Base-by-base conservation (phyloP, 2,888 invertebrate genomes). In the Xylota sylvarum region DNA sequence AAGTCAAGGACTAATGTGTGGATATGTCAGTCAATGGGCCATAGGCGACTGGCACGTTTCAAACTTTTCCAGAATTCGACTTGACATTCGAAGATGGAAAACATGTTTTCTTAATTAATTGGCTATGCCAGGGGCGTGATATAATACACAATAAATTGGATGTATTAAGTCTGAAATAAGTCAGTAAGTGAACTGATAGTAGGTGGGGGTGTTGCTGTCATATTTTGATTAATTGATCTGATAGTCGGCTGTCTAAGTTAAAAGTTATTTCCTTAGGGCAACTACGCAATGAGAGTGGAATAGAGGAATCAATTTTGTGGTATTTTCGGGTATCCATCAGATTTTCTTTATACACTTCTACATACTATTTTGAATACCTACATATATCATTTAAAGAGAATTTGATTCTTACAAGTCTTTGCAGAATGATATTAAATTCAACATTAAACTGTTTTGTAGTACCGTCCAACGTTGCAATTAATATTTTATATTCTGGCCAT, bases 41-140 rank as follows among this genome's bases (percentile, higher is more conserved):
- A n/a, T 4, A 9, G 60, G 64, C 12, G 14, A 48, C 17, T 50
- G 50, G n/a, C 65, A 50, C 35, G 35, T 65, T 65, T 65, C 50
- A 65, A 23, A 43, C n/a, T 46, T 62, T 30, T 62, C 35, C 58
- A 30, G 10, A 37, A 58, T 7, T 58, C 19, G 14, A 27, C 23
- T 43, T 14, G 7, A 43, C 10, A 23, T 5, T 40, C 27, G 43
- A 60, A 23, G 23, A 43, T 14, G 52, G 52, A 52, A 46, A 56
- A 30, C 43, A 43, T 55, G 69, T 69, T 69, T 56, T 55, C 69
- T 43, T 69, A 56, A 43, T 43, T 69, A 56, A 69, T 69, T 69
- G 56, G 55, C 12, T 14, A 43, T 43, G 43, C 69, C 12, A 27
- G 40, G 7, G 40, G 69, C 14, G 40, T 9, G 23, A 14, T 37